Evolutionary conservation across 2,888 invertebrate species (phyloP).

Genomic region (Frankliniella intonsa): DNA sequence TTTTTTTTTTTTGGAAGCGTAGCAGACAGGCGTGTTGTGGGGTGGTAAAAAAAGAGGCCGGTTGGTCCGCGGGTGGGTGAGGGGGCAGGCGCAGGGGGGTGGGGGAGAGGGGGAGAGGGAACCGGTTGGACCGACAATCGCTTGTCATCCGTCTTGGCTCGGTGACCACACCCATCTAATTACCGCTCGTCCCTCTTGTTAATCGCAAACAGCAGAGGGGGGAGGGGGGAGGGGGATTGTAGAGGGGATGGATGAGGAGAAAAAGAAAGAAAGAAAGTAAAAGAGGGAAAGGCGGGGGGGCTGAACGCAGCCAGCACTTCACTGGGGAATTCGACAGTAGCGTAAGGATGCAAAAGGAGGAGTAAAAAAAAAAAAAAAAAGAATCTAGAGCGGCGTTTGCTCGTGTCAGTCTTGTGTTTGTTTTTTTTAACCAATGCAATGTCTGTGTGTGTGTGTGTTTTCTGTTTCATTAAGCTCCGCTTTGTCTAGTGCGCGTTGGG

Average conservation of each 20-base stretch:
- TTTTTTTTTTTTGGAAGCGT: too few species aligned
- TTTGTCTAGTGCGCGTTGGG: too few species aligned
- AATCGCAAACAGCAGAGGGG: conserved; percentile 9
- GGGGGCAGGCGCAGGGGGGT: neutral
- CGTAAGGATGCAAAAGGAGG: neutral
- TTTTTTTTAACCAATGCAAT: too few species aligned
- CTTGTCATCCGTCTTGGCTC: conserved; percentile 19
- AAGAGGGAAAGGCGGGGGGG: neutral
- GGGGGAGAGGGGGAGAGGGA: neutral
- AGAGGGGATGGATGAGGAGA: neutral
- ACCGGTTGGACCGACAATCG: neutral
- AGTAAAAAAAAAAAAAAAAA: neutral
- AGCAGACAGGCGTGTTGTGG: too few species aligned
- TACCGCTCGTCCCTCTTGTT: conserved; percentile 17
- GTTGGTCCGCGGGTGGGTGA: neutral
- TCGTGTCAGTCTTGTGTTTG: too few species aligned
- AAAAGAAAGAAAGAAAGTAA: neutral
- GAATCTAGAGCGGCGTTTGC: too few species aligned
- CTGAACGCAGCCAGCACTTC: neutral
- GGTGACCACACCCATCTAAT: conserved; percentile 24
- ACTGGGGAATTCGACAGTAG: neutral
- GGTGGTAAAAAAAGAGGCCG: too few species aligned
- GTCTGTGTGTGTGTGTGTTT: too few species aligned
- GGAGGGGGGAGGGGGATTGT: neutral
- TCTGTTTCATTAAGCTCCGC: too few species aligned